Evolutionary conservation across 1,140 invertebrate species (phyloP).

Genomic region (Lepidurus arcticus): DNA sequence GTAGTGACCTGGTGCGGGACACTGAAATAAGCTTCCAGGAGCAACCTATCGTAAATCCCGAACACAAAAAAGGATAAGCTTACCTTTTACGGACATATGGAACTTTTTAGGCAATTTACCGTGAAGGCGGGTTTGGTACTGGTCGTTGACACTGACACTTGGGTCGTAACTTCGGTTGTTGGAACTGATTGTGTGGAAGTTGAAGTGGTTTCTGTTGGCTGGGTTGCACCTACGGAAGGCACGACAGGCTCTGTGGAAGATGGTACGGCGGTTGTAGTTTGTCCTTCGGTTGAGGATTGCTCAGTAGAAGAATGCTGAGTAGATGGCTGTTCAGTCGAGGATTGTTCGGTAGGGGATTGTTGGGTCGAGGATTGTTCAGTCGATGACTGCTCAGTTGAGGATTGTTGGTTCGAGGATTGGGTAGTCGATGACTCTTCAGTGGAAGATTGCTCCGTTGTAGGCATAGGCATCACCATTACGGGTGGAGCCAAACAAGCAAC

Average conservation of each 20-base stretch:
- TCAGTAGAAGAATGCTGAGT: neutral
- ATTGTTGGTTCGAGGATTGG: neutral
- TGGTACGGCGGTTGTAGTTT: constrained; percentile 8
- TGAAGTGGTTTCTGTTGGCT: neutral
- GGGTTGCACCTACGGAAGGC: neutral
- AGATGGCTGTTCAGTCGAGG: neutral
- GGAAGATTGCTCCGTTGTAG: neutral
- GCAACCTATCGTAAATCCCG: constrained; percentile 51
- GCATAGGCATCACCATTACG: neutral
- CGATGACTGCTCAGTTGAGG: neutral
- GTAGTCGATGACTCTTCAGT: neutral
- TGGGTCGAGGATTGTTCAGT: neutral
- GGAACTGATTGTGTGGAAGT: neutral
- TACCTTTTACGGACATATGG: neutral
- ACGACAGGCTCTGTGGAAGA: neutral
- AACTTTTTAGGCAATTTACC: neutral
- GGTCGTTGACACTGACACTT: constrained; percentile 13
- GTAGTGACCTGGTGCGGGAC: constrained; percentile 61
- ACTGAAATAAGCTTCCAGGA: constrained; percentile 49
- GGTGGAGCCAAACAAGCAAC: neutral
- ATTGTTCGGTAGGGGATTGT: neutral
- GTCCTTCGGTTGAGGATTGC: neutral
- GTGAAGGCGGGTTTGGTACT: neutral
- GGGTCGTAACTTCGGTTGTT: neutral
- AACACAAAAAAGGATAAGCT: constrained; percentile 37